Evolutionary conservation across 2,888 invertebrate species (phyloP).

Genomic region (Phengaris alcon): DNA sequence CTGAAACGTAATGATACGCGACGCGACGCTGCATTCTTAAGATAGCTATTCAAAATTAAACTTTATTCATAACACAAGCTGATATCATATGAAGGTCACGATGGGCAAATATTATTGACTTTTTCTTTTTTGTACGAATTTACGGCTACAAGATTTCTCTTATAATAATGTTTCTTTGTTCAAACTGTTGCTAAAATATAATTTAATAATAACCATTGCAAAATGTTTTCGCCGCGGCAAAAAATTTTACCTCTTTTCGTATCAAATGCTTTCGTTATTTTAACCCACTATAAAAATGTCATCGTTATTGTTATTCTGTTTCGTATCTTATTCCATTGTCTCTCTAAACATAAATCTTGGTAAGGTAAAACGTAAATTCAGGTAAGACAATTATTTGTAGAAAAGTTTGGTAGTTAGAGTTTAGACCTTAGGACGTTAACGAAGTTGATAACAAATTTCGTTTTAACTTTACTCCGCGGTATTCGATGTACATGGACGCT

Average conservation of each 20-base stretch:
- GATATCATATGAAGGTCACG: too few relatives aligned
- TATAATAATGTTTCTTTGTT: background rate
- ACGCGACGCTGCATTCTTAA: too few relatives aligned
- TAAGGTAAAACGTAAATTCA: conserved; percentile 38
- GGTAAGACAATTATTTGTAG: conserved; percentile 37
- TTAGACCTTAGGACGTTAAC: conserved; percentile 36
- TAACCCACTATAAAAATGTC: background rate
- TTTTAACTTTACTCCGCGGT: conserved; percentile 30
- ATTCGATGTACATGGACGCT: background rate
- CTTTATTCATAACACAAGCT: too few relatives aligned
- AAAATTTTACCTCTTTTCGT: too few relatives aligned
- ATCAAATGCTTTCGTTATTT: background rate
- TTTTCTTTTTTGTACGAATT: too few relatives aligned
- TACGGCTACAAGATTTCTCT: background rate
- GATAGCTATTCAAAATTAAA: too few relatives aligned
- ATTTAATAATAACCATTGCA: background rate
- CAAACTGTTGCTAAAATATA: background rate
- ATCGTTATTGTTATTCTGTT: background rate
- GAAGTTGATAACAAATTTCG: conserved; percentile 38
- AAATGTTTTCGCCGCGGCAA: background rate
- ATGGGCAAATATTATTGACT: too few relatives aligned
- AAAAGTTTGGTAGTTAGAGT: conserved; percentile 40
- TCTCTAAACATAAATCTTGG: conserved; percentile 28
- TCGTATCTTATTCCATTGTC: conserved; percentile 5
- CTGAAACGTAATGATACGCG: too few relatives aligned